Percentiles rank a stretch among this genome's conserved stretches.
These are phyloP conservation scores for Allolobophora icterica DNA, from an alignment of 2,888 invertebrate genomes.

Conservation along the genomic window DNA sequence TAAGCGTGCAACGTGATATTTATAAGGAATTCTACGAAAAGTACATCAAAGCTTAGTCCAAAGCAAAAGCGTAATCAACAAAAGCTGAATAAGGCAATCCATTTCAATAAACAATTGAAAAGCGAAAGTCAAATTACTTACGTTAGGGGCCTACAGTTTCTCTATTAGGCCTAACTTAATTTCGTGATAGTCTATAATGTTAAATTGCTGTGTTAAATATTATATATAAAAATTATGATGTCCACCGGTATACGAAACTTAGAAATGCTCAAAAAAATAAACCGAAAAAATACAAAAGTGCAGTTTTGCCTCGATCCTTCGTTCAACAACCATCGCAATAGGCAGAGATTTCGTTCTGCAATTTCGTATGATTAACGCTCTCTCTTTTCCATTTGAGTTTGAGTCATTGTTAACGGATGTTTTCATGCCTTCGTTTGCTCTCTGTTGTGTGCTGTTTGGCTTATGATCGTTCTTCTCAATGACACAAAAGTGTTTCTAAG, in stretches of 20 bases:
- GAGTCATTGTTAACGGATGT: too few species aligned
- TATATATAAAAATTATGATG: not conserved
- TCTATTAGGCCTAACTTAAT: too few species aligned
- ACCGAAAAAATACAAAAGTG: too few species aligned
- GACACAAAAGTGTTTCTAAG: not conserved
- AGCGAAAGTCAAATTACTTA: not conserved
- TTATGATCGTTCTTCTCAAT: not conserved
- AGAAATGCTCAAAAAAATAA: not conserved
- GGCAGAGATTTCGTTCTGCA: not conserved
- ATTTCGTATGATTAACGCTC: too few species aligned
- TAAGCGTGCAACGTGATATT: not conserved
- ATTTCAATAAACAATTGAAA: not conserved
- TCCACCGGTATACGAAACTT: not conserved
- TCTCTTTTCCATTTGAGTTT: too few species aligned
- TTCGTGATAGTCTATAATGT: not conserved
- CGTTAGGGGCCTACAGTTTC: too few species aligned
- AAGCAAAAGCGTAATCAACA: not conserved
- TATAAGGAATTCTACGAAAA: not conserved
- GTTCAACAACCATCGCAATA: too few species aligned
- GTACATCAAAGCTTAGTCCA: not conserved
- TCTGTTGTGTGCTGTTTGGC: not conserved
- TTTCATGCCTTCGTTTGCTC: not conserved
- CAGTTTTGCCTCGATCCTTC: not conserved
- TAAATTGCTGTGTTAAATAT: not conserved
- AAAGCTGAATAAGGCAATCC: not conserved